phyloP scores from a whole-genome alignment of 2,888 invertebrate species.

The Hetaerina titia region DNA sequence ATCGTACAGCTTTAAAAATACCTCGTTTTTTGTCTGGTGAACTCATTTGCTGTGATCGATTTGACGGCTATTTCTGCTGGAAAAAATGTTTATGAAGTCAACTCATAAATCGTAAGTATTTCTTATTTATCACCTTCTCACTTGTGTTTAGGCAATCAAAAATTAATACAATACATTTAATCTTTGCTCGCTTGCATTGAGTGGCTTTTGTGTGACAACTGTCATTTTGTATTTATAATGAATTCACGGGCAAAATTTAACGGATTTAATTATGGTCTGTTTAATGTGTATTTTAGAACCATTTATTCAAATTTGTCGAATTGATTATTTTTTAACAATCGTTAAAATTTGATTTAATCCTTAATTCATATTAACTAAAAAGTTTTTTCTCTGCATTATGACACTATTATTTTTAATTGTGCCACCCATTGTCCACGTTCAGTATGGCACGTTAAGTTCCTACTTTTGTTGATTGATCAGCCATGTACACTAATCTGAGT shows the following conservation, averaged over 20 bases:
- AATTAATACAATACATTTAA: neutral
- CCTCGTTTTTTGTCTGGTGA: neutral
- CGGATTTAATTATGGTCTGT: neutral
- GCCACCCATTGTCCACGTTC: no score
- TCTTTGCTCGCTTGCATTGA: neutral
- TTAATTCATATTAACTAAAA: no score
- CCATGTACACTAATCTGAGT: no score
- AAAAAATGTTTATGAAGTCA: constrained; percentile 48
- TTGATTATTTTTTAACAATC: no score
- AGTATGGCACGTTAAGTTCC: no score
- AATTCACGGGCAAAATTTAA: neutral
- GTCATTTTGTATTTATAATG: neutral
- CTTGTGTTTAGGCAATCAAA: neutral
- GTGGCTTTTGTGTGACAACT: neutral
- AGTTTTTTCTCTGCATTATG: no score
- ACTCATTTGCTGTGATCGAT: constrained; percentile 3
- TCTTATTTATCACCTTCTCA: neutral
- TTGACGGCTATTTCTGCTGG: constrained; percentile 27
- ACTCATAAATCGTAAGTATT: constrained; percentile 33
- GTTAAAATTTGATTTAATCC: no score
- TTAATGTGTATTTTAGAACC: no score
- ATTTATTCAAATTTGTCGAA: no score
- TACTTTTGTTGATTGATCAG: no score
- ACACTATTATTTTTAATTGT: neutral
- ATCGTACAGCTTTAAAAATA: neutral